Conservation (phyloP, 2,888 invertebrate species). For the Fragum whitleyi region DNA sequence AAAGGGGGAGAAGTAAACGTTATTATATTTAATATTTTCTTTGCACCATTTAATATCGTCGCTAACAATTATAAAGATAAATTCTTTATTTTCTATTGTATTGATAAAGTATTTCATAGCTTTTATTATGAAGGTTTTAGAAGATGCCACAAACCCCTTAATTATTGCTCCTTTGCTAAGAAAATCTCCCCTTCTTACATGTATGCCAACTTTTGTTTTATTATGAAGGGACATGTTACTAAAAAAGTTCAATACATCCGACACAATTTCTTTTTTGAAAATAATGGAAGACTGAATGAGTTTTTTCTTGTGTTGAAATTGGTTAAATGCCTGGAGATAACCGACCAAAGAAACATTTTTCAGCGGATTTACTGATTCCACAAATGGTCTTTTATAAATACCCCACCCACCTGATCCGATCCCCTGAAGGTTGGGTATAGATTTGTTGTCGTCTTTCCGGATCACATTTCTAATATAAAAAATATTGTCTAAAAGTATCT, state of each 20-base stretch:
- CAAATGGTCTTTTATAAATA: neutral
- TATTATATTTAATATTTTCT: slow-evolving; percentile 47
- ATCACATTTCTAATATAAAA: neutral
- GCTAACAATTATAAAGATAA: slow-evolving; percentile 67
- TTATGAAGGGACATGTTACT: neutral
- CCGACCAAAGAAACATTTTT: slow-evolving; percentile 68
- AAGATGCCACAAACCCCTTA: slow-evolving; percentile 68
- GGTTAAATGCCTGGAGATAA: slow-evolving; percentile 74
- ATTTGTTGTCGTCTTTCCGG: neutral
- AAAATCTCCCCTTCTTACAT: slow-evolving; percentile 72
- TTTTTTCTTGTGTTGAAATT: slow-evolving; percentile 60
- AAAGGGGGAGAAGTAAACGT: slow-evolving; percentile 53
- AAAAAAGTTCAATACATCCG: slow-evolving; percentile 41
- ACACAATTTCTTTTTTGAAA: slow-evolving; percentile 49
- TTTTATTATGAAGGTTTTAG: slow-evolving; percentile 55
- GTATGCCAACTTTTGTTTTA: slow-evolving; percentile 48
- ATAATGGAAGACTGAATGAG: slow-evolving; percentile 59
- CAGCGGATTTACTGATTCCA: neutral
- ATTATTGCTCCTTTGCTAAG: slow-evolving; percentile 5
- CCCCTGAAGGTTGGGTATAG: neutral
- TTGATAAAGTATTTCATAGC: slow-evolving; percentile 67
- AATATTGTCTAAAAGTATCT: neutral
- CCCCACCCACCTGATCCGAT: neutral
- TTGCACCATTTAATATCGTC: slow-evolving; percentile 69
- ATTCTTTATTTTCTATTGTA: slow-evolving; percentile 37